Base-by-base conservation (phyloP, 2,888 invertebrate species). In the Polydrusus tereticollis region DNA sequence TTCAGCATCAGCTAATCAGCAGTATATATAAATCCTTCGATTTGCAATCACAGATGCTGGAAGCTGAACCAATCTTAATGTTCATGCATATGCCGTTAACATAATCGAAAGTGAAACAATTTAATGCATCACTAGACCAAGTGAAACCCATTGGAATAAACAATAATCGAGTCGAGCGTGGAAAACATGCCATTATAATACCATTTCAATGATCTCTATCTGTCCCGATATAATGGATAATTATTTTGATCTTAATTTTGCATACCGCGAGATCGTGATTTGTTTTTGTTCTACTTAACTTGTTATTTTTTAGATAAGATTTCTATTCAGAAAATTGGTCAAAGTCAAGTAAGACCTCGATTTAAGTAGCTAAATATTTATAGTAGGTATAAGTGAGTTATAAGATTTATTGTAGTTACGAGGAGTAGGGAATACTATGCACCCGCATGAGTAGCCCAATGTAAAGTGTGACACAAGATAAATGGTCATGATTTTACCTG, bases 231-330 rank as follows among this genome's bases (percentile, higher is more conserved):
- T 55, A 55, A 55, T 29, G 29, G 38, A 14, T 16, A 43, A 29
- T 62, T 60, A 60, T 60, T 43, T 38, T 43, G 43, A 60, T 60
- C 10, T 60, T 43, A n/a, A 21, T 62, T 45, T 62, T 62, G 62
- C 60, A 62, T 62, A 62, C 45, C 16, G 45, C 1, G 26, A 59
- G 41, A 10, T 60, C 60, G 26, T 41, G 26, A 60, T 60, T 59
- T 43, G 21, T 43, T 23, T 52, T 14, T 59, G 62, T 23, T 4
- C 45, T 18, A 62, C 43, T 62, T 45, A 26, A 3, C 26, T 16
- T 18, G 14, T 23, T 43, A 45, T 60, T 23, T 21, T 38, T 38
- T n/a, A 26, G 26, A 26, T 26, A 26, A 5, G 38, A 38, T 38
- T 38, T 38, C 38, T 38, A 12, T 43, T n/a, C n/a, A n/a, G n/a